These are phyloP conservation scores for Clinocottus analis DNA, from an alignment of 2,113 vertebrate genomes.

Conservation along the genomic window DNA sequence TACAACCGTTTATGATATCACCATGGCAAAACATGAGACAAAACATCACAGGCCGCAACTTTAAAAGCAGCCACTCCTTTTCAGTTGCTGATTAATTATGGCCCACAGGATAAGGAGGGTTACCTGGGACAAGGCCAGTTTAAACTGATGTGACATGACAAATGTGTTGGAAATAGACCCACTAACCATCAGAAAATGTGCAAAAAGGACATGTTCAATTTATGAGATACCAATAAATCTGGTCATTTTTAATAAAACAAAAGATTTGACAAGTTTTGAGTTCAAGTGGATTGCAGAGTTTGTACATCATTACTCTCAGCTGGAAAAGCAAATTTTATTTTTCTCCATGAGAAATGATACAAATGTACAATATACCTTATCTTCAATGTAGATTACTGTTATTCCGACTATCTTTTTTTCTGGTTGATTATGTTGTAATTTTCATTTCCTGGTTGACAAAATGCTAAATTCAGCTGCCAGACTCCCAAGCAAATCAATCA, in stretches of 20 bases:
- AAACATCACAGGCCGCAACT: neutral
- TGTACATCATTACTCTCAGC: neutral
- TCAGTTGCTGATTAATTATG: neutral
- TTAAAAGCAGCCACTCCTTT: slow-evolving; percentile 24
- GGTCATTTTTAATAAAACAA: too few relatives aligned
- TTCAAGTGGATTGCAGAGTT: neutral
- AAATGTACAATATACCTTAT: neutral
- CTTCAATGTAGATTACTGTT: neutral
- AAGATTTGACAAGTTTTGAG: neutral
- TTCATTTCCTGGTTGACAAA: neutral
- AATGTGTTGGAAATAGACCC: neutral
- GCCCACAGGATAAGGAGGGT: neutral
- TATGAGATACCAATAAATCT: neutral
- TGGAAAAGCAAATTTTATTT: neutral
- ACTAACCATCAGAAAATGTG: neutral
- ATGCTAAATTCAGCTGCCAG: neutral
- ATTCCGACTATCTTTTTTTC: neutral
- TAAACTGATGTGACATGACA: neutral
- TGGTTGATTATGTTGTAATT: neutral
- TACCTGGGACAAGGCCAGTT: neutral
- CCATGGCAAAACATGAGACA: neutral
- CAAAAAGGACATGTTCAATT: neutral
- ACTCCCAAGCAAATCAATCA: neutral
- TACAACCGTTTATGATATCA: neutral
- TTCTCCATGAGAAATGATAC: too few relatives aligned